Evolutionary conservation across 2,113 vertebrate genomes (phyloP).

Genomic region (Megalops atlanticus): DNA sequence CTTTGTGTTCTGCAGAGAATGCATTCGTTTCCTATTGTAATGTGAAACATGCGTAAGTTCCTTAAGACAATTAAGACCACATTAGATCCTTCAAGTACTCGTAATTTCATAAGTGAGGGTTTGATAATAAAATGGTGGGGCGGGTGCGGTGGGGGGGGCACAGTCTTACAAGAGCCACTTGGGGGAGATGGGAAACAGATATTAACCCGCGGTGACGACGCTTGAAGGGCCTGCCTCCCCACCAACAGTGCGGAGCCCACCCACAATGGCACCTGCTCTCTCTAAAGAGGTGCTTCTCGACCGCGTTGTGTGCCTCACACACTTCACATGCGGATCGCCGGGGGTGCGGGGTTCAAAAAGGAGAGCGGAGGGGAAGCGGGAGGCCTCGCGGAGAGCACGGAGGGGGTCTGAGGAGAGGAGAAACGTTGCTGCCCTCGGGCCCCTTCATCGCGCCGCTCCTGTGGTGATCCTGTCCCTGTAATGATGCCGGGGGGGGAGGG

Average conservation of each 20-base stretch:
- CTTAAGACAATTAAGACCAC: conserved; percentile 76
- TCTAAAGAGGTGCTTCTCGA: conserved; percentile 32
- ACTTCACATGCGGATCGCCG: conserved; percentile 30
- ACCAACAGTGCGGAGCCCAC: conserved; percentile 64
- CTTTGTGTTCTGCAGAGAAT: conserved; percentile 55
- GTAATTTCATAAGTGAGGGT: conserved; percentile 76
- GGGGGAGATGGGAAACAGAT: conserved; percentile 78
- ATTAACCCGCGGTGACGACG: conserved; percentile 68
- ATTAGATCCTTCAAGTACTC: conserved; percentile 80
- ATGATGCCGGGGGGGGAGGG: neutral
- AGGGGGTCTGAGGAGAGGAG: neutral
- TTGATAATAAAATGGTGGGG: conserved; percentile 51
- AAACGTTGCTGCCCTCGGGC: neutral
- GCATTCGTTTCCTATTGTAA: conserved; percentile 65
- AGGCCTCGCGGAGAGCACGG: neutral
- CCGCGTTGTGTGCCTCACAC: conserved; percentile 38
- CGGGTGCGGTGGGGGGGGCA: conserved; percentile 50
- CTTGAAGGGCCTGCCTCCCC: conserved; percentile 60
- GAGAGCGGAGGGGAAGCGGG: neutral
- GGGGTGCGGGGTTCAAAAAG: neutral
- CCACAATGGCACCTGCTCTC: conserved; percentile 59
- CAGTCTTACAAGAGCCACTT: conserved; percentile 70
- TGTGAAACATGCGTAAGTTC: conserved; percentile 69
- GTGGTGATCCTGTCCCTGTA: neutral
- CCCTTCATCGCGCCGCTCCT: neutral